Conservation (phyloP, 2,113 vertebrate genomes). For the Caranx melampygus region DNA sequence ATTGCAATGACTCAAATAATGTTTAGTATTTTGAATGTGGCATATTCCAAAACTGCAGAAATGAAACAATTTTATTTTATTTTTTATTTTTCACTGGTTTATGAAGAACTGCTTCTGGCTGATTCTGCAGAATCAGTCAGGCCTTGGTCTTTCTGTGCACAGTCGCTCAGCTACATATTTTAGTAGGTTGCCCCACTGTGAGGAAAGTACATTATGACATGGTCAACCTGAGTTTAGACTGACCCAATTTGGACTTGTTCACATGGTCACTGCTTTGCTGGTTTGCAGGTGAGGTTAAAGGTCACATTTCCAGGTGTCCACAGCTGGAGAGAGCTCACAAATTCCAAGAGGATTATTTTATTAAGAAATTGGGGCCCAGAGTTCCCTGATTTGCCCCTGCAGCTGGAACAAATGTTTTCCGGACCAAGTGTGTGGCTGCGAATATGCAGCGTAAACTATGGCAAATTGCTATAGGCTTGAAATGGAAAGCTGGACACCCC, state of each 20-base stretch:
- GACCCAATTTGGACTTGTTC: slow-evolving; percentile 16
- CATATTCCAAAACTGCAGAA: background rate
- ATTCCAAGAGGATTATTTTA: slow-evolving; percentile 79
- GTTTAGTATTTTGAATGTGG: background rate
- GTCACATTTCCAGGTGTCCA: slow-evolving; percentile 61
- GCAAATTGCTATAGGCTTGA: slow-evolving; percentile 51
- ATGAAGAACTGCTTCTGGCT: too few relatives aligned
- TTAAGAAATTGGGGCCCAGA: slow-evolving; percentile 53
- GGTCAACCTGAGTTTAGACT: slow-evolving; percentile 17
- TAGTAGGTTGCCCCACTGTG: slow-evolving; percentile 6
- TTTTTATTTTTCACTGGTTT: background rate
- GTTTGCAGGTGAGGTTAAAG: slow-evolving; percentile 69
- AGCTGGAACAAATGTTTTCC: slow-evolving; percentile 61
- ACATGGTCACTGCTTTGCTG: background rate
- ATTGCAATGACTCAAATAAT: background rate
- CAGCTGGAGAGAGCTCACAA: slow-evolving; percentile 73
- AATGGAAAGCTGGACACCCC: slow-evolving; percentile 53
- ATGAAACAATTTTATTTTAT: background rate
- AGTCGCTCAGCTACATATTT: background rate
- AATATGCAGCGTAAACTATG: slow-evolving; percentile 10
- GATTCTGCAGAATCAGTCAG: background rate
- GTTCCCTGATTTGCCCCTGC: slow-evolving; percentile 46
- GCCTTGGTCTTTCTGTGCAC: background rate
- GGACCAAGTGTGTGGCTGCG: slow-evolving; percentile 31
- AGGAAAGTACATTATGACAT: slow-evolving; percentile 15